These are phyloP conservation scores for Drusus annulatus DNA, from an alignment of 1,140 invertebrate species.

Conservation along the genomic window DNA sequence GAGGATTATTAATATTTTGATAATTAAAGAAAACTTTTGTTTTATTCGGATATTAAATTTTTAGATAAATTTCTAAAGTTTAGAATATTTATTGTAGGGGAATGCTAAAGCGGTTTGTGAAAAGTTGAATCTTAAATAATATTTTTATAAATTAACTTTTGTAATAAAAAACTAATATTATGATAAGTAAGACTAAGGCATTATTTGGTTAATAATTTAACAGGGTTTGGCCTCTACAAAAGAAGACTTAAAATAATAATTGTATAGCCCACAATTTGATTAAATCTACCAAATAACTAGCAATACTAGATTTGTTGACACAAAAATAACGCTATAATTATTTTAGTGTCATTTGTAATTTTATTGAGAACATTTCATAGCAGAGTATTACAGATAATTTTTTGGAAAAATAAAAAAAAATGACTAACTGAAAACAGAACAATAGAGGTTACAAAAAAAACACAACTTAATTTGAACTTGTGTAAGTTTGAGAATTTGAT, in stretches of 20 bases:
- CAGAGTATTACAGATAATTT: not conserved
- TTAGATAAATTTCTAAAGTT: not conserved
- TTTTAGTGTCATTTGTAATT: not conserved
- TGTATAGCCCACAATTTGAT: not conserved
- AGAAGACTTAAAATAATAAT: not conserved
- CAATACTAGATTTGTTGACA: not conserved
- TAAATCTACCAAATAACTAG: not conserved
- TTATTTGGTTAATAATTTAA: slow-evolving; percentile 24
- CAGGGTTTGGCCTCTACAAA: not conserved
- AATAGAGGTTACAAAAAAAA: too few species aligned
- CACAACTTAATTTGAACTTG: too few species aligned
- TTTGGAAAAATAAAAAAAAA: too few species aligned
- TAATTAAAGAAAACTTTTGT: not conserved
- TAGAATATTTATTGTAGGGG: not conserved
- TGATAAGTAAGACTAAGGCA: slow-evolving; percentile 1
- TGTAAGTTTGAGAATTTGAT: too few species aligned
- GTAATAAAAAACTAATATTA: not conserved
- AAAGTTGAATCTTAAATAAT: not conserved
- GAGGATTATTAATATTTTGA: not conserved
- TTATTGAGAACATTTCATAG: not conserved
- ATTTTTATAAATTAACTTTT: not conserved
- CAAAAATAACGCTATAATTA: not conserved
- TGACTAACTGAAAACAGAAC: too few species aligned
- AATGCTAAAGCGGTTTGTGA: not conserved
- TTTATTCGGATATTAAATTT: not conserved